Evolutionary conservation across 1,140 invertebrate genomes (phyloP), one percentile per base, ranked within the genome.

Genomic region (Ladona fulva): DNA sequence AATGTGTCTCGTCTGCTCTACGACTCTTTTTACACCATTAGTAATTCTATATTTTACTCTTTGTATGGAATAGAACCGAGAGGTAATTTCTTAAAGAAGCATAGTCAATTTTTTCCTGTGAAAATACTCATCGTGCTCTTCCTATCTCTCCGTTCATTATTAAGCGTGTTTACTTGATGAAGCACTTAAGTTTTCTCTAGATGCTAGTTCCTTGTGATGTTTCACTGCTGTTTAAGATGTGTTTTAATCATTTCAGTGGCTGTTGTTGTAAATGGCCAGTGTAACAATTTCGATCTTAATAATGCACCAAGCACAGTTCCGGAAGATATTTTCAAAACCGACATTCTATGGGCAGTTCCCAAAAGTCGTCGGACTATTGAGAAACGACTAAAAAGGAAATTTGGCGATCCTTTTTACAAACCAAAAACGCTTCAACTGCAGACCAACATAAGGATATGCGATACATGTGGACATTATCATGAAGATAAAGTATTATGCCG

Each of bases 281-380:
- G 29, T 37, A 37, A 37, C 29, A 1, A 37, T 37, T 5, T 37
- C 1, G 8, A 37, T 37, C 1, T 37, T 37, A 37, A 37, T 8
- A 37, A 37, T 37, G 1, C 29, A 37, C 29, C 29, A 37, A 37
- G 29, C 29, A 5, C 8, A 37, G 29, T 37, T 66, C n/a, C n/a
- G 14, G 52, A 66, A 19, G n/a, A 22, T 66, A 66, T 66, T 66
- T 66, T 66, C n/a, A 22, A 66, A 66, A 66, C 14, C n/a, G 92
- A 91, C n/a, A 88, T 95, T 83, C 81, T 96, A 22, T 92, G 90
- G 88, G 95, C 90, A 78, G 94, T 94, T 1, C 96, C 95, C 0
- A 94, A 92, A 82, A 87, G 88, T 76, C 87, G 95, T 82, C 86
- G 93, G 80, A 89, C 91, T 0, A 78, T 94, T 44, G 94, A 96